phyloP scores from a whole-genome alignment of 2,797 vertebrate genomes.

The Acipenser oxyrinchus region DNA sequence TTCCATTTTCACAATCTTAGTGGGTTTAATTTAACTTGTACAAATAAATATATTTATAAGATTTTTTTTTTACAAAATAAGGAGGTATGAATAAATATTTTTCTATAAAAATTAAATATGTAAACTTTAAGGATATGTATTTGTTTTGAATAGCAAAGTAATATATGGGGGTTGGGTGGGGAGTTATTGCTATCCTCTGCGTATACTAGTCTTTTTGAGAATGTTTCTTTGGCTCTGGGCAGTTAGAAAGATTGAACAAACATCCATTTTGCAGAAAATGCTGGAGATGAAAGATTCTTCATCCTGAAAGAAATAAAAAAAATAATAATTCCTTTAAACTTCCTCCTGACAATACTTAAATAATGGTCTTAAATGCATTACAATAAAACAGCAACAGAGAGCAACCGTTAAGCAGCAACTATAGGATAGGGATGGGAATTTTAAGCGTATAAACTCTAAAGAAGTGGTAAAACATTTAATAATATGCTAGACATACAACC shows the following conservation, averaged over 20 bases:
- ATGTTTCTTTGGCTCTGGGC: slow-evolving; percentile 43
- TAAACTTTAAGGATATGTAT: slow-evolving; percentile 41
- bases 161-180: slow-evolving; percentile 34
- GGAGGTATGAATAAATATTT: slow-evolving; percentile 63
- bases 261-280: slow-evolving; percentile 57
- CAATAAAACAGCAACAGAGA: too few species aligned
- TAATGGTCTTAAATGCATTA: too few species aligned
- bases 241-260: slow-evolving; percentile 29
- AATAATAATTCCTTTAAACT: not conserved
- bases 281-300: slow-evolving; percentile 48
- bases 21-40: slow-evolving; percentile 32
- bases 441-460: too few species aligned
- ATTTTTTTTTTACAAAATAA: slow-evolving; percentile 26
- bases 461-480: too few species aligned
- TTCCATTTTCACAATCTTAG: slow-evolving; percentile 50
- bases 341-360: too few species aligned
- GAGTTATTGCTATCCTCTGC: slow-evolving; percentile 60
- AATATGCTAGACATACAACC: too few species aligned
- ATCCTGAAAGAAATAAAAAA: slow-evolving; percentile 45
- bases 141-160: slow-evolving; percentile 42
- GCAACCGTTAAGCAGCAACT: too few species aligned
- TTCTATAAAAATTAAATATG: slow-evolving; percentile 54
- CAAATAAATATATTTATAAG: slow-evolving; percentile 24
- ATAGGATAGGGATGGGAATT: too few species aligned
- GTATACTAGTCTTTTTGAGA: slow-evolving; percentile 47